Conservation (phyloP, 2,113 vertebrate genomes). For the Chaenocephalus aceratus region DNA sequence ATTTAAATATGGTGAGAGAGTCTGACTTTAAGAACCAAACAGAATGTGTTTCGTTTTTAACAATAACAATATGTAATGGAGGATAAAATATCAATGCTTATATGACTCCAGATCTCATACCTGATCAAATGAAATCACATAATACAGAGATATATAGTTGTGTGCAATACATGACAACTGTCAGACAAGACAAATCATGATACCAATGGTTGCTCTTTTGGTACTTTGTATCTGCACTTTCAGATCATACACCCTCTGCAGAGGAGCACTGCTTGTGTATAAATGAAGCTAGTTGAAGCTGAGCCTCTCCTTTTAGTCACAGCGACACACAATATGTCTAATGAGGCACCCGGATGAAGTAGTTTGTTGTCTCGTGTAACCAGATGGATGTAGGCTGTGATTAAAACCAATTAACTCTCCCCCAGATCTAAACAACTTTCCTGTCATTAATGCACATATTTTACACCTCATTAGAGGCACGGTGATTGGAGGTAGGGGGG, state of each 20-base stretch:
- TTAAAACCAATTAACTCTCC: slow-evolving; percentile 95
- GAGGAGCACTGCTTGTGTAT: neutral
- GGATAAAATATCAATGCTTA: neutral
- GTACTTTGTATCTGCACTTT: neutral
- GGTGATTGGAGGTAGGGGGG: slow-evolving; percentile 77
- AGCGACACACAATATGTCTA: slow-evolving; percentile 89
- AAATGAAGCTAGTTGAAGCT: slow-evolving; percentile 69
- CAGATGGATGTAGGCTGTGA: slow-evolving; percentile 94
- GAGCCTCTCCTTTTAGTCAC: slow-evolving; percentile 75
- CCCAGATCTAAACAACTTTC: slow-evolving; percentile 93
- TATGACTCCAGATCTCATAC: neutral
- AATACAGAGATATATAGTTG: neutral
- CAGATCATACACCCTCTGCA: neutral
- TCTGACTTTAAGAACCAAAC: too few species aligned
- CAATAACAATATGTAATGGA: neutral
- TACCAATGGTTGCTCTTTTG: neutral
- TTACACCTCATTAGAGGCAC: slow-evolving; percentile 88
- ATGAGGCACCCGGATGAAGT: slow-evolving; percentile 90
- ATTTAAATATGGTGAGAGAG: neutral
- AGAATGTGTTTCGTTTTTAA: neutral
- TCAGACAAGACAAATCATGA: neutral
- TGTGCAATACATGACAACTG: neutral
- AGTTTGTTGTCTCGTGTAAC: slow-evolving; percentile 92
- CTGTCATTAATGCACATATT: slow-evolving; percentile 89
- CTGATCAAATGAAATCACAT: too few species aligned